phyloP scores from a whole-genome alignment of 2,797 vertebrate genomes.

The Ptychobarbus kaznakovi region DNA sequence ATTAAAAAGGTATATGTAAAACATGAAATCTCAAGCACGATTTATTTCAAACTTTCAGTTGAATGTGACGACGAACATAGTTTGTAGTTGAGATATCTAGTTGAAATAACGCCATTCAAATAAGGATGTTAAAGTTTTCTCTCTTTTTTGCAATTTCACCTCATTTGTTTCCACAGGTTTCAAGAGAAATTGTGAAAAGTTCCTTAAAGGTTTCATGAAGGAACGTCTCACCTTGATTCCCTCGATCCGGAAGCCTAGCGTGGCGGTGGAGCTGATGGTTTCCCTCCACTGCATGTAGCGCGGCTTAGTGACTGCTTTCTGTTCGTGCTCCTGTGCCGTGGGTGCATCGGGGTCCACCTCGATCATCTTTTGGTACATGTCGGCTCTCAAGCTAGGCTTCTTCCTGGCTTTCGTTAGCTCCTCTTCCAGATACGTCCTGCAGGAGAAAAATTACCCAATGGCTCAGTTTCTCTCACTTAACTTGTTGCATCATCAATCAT shows the following conservation, averaged over 20 bases:
- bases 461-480: not conserved
- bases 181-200: not conserved
- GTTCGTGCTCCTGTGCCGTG: constrained; percentile 83
- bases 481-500: not conserved
- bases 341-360: constrained; percentile 92
- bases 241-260: constrained; percentile 94
- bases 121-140: not conserved
- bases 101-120: not conserved
- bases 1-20: not conserved
- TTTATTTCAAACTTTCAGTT: not conserved
- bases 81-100: not conserved
- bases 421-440: constrained; percentile 95
- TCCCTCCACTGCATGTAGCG: constrained; percentile 99
- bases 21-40: not conserved
- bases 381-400: constrained; percentile 93
- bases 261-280: constrained; percentile 96
- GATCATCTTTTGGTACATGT: constrained; percentile 98
- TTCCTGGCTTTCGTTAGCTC: constrained; percentile 95
- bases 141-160: not conserved
- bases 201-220: not conserved
- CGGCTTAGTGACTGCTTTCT: constrained; percentile 92
- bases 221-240: constrained; percentile 90
- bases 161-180: not conserved
- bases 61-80: not conserved
- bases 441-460: not conserved